Percentiles rank a stretch among this genome's conserved stretches.
phyloP scores from a whole-genome alignment of 2,797 vertebrate genomes.

The Acrossocheilus wenchowensis region DNA sequence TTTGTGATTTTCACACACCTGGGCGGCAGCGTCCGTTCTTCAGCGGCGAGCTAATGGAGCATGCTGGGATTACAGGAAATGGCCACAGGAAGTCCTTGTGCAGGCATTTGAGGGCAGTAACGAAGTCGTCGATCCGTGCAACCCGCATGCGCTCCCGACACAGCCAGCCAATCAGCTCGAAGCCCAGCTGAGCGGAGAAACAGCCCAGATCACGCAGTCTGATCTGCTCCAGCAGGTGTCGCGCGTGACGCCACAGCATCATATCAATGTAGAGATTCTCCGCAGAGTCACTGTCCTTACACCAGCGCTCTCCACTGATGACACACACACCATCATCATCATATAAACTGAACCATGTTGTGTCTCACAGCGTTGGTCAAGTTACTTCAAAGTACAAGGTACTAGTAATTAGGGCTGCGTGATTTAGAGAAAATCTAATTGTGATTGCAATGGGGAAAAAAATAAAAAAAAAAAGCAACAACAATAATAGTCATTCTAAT shows the following conservation, averaged over 20 bases:
- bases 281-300: constrained; percentile 86
- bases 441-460: too few species aligned
- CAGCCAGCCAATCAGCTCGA: constrained; percentile 96
- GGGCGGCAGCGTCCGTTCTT: constrained; percentile 91
- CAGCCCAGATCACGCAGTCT: constrained; percentile 93
- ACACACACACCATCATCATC: neutral
- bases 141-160: constrained; percentile 92
- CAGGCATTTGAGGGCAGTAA: constrained; percentile 89
- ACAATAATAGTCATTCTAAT: too few species aligned
- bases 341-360: neutral
- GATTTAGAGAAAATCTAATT: too few species aligned
- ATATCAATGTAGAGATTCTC: constrained; percentile 99
- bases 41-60: constrained; percentile 89
- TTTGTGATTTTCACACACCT: constrained; percentile 73
- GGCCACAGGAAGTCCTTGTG: constrained; percentile 98
- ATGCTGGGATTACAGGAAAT: constrained; percentile 89
- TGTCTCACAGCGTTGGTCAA: neutral
- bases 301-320: constrained; percentile 78
- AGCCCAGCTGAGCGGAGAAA: constrained; percentile 95
- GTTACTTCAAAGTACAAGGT: too few species aligned
- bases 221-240: constrained; percentile 92
- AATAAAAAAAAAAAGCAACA: too few species aligned
- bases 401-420: too few species aligned
- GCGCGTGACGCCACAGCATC: constrained; percentile 98
- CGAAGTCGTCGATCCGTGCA: constrained; percentile 93